Conservation (phyloP, 2,888 invertebrate species). For the Ormyrus thymus region DNA sequence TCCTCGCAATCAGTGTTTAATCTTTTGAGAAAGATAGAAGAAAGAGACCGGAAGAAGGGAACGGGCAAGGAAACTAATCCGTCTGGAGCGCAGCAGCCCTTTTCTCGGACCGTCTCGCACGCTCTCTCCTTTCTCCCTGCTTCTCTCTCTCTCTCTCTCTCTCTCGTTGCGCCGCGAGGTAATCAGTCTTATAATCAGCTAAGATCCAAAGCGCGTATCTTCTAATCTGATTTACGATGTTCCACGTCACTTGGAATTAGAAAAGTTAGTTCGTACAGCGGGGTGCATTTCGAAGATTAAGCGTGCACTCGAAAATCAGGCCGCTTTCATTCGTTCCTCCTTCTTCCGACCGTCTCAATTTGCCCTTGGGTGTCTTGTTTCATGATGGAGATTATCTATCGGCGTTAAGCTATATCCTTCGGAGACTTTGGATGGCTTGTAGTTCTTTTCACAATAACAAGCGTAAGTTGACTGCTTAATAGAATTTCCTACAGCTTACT, state of each 20-base stretch:
- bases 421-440: no score
- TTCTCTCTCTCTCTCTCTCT: conserved; percentile 10
- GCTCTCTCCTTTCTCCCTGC: neutral
- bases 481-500: no score
- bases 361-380: conserved; percentile 22
- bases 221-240: conserved; percentile 54
- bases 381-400: conserved; percentile 42
- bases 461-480: no score
- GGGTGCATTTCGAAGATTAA: conserved; percentile 50
- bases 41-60: conserved; percentile 21
- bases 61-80: conserved; percentile 34
- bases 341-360: neutral
- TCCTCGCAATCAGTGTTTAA: conserved; percentile 52
- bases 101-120: conserved; percentile 2
- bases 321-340: neutral
- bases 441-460: no score
- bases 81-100: conserved; percentile 8
- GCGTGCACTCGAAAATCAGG: conserved; percentile 33
- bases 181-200: conserved; percentile 54
- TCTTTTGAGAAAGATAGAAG: conserved; percentile 36
- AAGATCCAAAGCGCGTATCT: conserved; percentile 48
- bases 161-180: conserved; percentile 29
- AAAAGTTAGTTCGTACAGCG: conserved; percentile 46
- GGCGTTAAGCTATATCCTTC: conserved; percentile 1
- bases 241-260: conserved; percentile 52